These are phyloP conservation scores for Aplochiton taeniatus DNA, from an alignment of 2,797 vertebrate genomes.

Conservation along the genomic window DNA sequence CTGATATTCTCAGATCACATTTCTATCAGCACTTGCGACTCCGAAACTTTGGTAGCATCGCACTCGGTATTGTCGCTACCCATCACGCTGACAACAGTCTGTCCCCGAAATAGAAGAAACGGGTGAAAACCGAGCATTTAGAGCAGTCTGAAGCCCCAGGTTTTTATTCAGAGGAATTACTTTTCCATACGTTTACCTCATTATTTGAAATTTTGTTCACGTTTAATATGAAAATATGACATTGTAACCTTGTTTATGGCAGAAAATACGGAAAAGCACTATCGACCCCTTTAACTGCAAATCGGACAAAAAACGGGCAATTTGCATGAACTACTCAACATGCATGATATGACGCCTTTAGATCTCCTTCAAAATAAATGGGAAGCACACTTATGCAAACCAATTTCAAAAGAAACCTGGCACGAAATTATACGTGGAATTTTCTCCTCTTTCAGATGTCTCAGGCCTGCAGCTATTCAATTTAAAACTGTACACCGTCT, in stretches of 20 bases:
- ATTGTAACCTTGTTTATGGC: too few relatives aligned
- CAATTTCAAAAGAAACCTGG: conserved; percentile 3
- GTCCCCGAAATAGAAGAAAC: too few relatives aligned
- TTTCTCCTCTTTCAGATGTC: conserved; percentile 6
- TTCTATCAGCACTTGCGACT: conserved; percentile 24
- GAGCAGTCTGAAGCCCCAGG: too few relatives aligned
- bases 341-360: neutral
- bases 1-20: conserved; percentile 7
- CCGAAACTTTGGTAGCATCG: neutral
- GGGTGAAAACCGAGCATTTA: too few relatives aligned
- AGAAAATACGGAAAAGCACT: too few relatives aligned
- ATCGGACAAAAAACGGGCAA: neutral
- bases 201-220: too few relatives aligned
- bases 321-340: conserved; percentile 1
- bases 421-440: neutral
- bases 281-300: neutral
- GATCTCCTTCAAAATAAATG: neutral
- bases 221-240: too few relatives aligned
- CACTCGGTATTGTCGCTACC: conserved; percentile 5
- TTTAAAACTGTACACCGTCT: conserved; percentile 19
- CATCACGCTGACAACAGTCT: neutral
- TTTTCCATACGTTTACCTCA: too few relatives aligned
- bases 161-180: too few relatives aligned
- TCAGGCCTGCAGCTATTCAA: conserved; percentile 7
- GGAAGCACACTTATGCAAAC: neutral